Evolutionary conservation across 2,888 invertebrate species (phyloP).

Genomic region (Xiphydria camelus): DNA sequence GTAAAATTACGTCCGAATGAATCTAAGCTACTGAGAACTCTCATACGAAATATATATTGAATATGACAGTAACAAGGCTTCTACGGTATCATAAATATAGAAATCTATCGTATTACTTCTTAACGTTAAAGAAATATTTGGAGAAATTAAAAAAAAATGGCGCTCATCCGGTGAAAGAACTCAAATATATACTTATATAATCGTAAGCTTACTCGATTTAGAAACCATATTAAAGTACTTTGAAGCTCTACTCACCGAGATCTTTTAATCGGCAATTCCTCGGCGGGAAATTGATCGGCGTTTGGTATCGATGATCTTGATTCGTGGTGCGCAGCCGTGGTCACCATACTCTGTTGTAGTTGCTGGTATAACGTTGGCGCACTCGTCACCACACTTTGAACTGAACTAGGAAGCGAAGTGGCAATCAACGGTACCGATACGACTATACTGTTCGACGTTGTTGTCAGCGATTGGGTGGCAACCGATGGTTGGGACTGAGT

Average conservation of each 20-base stretch:
- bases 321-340: conserved; percentile 36
- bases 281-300: conserved; percentile 57
- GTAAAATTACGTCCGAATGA: too few species aligned
- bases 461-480: conserved; percentile 42
- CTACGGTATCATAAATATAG: too few species aligned
- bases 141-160: too few species aligned
- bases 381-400: conserved; percentile 45
- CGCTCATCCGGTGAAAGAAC: too few species aligned
- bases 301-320: conserved; percentile 48
- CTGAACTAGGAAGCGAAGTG: conserved; percentile 51
- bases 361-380: conserved; percentile 55
- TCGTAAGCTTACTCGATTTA: too few species aligned
- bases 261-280: conserved; percentile 57
- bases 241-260: conserved; percentile 65
- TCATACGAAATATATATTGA: too few species aligned
- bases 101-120: too few species aligned
- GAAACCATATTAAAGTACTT: too few species aligned
- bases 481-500: conserved; percentile 43
- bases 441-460: conserved; percentile 62
- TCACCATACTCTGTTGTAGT: conserved; percentile 48
- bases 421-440: conserved; percentile 68
- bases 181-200: too few species aligned
- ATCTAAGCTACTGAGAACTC: too few species aligned
- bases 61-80: too few species aligned
- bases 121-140: too few species aligned